A percentile compares a stretch with the other conserved stretches of the same genome.
Evolutionary conservation across 2,888 invertebrate species (phyloP).

Genomic region (Netelia fuscicornis): DNA sequence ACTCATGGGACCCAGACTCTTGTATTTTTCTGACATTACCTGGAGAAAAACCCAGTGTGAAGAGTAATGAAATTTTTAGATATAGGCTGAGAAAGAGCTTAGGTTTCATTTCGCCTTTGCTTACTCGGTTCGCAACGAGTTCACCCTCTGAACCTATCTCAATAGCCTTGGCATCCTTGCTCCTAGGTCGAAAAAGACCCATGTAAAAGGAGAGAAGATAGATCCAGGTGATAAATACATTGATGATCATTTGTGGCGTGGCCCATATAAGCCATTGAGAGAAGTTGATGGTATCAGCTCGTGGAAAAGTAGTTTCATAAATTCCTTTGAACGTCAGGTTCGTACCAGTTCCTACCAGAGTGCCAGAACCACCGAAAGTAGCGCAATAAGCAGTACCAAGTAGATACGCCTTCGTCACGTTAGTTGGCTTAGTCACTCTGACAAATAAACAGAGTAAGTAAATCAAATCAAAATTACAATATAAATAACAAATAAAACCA

Average conservation of each 20-base stretch:
- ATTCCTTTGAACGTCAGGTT: slow-evolving; percentile 82
- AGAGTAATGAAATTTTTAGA: background rate
- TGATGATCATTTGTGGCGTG: slow-evolving; percentile 84
- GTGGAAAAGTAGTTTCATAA: slow-evolving; percentile 78
- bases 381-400: slow-evolving; percentile 79
- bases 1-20: slow-evolving; percentile 84
- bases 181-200: slow-evolving; percentile 77
- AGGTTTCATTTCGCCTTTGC: background rate
- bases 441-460: background rate
- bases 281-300: slow-evolving; percentile 80
- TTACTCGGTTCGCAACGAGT: slow-evolving; percentile 78
- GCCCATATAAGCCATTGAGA: slow-evolving; percentile 85
- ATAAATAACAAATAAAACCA: background rate
- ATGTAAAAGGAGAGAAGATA: slow-evolving; percentile 84
- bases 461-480: background rate
- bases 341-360: slow-evolving; percentile 83
- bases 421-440: slow-evolving; percentile 69
- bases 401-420: slow-evolving; percentile 75
- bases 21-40: slow-evolving; percentile 84
- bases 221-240: slow-evolving; percentile 83
- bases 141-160: slow-evolving; percentile 77
- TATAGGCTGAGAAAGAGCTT: background rate
- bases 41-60: slow-evolving; percentile 43
- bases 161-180: slow-evolving; percentile 74
- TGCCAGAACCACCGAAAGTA: slow-evolving; percentile 82